These are phyloP conservation scores for Brachyhypopomus gauderio DNA, from an alignment of 2,113 vertebrate species.

Conservation along the genomic window DNA sequence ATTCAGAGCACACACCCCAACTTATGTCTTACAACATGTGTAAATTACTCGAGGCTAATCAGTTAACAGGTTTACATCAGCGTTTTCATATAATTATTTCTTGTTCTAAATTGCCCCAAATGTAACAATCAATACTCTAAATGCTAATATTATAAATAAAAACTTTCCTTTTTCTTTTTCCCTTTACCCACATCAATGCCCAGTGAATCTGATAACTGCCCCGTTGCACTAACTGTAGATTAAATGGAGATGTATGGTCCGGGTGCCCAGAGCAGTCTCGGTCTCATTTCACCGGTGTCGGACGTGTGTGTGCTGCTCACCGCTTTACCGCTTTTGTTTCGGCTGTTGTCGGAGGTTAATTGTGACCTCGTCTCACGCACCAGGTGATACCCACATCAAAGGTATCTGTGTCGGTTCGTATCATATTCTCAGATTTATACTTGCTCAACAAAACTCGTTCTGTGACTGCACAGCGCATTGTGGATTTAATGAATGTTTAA, in stretches of 20 bases:
- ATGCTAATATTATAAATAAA: constrained; percentile 34
- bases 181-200: constrained; percentile 40
- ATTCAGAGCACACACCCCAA: constrained; percentile 1
- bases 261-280: not conserved
- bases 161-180: constrained; percentile 19
- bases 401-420: constrained; percentile 20
- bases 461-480: constrained; percentile 40
- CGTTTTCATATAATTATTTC: not conserved
- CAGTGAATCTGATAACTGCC: constrained; percentile 40
- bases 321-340: constrained; percentile 38
- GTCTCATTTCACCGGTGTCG: constrained; percentile 35
- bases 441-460: not conserved
- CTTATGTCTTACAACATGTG: not conserved
- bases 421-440: constrained; percentile 35
- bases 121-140: constrained; percentile 15
- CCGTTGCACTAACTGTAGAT: constrained; percentile 34
- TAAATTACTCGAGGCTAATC: constrained; percentile 13
- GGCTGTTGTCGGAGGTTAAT: constrained; percentile 25
- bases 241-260: constrained; percentile 8
- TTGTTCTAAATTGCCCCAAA: not conserved
- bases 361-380: constrained; percentile 30
- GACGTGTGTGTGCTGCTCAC: constrained; percentile 26
- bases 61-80: not conserved
- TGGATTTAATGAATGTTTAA: constrained; percentile 57
- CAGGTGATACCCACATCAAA: constrained; percentile 44